Conservation (phyloP, 1,140 invertebrate species). For the Pseudomyrmex flavicornis region DNA sequence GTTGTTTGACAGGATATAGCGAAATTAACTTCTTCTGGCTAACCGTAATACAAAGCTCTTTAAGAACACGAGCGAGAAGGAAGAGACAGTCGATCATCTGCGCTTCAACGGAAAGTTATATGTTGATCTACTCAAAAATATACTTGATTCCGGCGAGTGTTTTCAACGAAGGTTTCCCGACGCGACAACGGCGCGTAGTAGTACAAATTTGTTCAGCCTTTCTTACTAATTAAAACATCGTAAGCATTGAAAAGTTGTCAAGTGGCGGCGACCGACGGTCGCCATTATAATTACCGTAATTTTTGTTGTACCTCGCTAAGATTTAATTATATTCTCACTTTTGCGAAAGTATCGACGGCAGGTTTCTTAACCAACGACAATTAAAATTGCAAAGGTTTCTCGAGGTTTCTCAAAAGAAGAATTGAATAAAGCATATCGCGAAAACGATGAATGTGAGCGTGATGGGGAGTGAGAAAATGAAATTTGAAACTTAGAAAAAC, state of each 20-base stretch:
- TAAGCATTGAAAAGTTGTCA: not conserved
- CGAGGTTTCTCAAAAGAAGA: not conserved
- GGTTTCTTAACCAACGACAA: not conserved
- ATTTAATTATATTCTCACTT: not conserved
- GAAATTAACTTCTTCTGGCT: slow-evolving; percentile 49
- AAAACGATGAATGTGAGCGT: not conserved
- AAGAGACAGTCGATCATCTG: slow-evolving; percentile 15
- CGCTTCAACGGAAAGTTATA: slow-evolving; percentile 26
- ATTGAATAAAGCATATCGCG: not conserved
- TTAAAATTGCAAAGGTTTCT: slow-evolving; percentile 2
- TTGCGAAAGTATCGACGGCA: not conserved
- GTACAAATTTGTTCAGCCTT: slow-evolving; percentile 39
- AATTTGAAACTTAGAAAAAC: slow-evolving; percentile 1
- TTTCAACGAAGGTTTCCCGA: slow-evolving; percentile 38
- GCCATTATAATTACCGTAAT: slow-evolving; percentile 24
- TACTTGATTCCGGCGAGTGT: slow-evolving; percentile 31
- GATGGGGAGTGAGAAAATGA: not conserved
- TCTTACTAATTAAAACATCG: slow-evolving; percentile 16
- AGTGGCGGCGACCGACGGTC: not conserved
- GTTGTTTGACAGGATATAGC: not conserved
- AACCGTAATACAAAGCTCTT: slow-evolving; percentile 24
- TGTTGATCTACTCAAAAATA: slow-evolving; percentile 47
- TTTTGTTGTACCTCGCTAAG: not conserved
- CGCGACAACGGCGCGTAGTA: not conserved
- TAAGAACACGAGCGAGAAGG: not conserved